phyloP scores from a whole-genome alignment of 2,797 vertebrate species.

The Phataginus tetradactyla region DNA sequence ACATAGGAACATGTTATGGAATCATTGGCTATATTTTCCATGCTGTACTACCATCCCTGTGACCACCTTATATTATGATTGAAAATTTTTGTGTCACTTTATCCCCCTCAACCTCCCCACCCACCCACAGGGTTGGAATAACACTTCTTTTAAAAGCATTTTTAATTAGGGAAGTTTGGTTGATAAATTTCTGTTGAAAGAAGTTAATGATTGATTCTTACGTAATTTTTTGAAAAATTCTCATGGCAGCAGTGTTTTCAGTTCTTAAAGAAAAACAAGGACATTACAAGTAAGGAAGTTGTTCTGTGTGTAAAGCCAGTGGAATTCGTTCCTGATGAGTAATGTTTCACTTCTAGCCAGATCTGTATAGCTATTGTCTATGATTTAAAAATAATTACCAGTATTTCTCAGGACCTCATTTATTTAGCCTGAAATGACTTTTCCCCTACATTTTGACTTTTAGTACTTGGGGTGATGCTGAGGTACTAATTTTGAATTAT shows the following conservation, averaged over 20 bases:
- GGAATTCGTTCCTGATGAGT: not conserved
- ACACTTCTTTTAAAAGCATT: not conserved
- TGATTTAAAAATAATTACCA: conserved; percentile 16
- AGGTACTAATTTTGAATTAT: conserved; percentile 4
- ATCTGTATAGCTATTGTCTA: not conserved
- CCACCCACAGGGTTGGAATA: not conserved
- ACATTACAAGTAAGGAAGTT: not conserved
- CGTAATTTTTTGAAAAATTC: not conserved
- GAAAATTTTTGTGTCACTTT: no score
- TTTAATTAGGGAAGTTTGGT: not conserved
- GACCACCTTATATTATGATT: no score
- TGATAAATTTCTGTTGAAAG: not conserved
- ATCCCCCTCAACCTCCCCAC: no score
- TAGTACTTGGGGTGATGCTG: not conserved
- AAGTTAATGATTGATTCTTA: not conserved
- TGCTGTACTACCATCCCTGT: no score
- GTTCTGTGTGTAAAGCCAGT: not conserved
- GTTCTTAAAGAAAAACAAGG: not conserved
- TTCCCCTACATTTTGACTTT: not conserved
- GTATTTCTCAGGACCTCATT: conserved; percentile 12
- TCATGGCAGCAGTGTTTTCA: not conserved
- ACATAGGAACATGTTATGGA: no score
- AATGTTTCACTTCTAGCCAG: not conserved
- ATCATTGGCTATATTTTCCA: no score
- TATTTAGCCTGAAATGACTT: conserved; percentile 26